A percentile compares a stretch with the other conserved stretches of the same genome.
Conservation (phyloP, 1,140 invertebrate species). For the Ips typographus region DNA sequence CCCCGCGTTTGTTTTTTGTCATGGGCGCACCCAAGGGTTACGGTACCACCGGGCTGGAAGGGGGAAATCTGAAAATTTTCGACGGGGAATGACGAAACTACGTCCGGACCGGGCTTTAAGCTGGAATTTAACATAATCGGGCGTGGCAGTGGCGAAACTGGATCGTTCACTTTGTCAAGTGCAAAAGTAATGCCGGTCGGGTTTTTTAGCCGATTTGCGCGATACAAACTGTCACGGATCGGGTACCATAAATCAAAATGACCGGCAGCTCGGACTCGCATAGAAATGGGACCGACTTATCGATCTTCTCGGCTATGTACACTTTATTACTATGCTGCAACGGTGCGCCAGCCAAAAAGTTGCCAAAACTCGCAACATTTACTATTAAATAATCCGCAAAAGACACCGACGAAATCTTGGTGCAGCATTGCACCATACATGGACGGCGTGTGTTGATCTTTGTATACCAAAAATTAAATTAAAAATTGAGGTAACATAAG, state of each 20-base stretch:
- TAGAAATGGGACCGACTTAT: not conserved
- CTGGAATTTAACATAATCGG: slow-evolving; percentile 1
- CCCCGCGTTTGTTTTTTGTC: not conserved
- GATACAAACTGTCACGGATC: slow-evolving; percentile 22
- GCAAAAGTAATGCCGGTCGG: slow-evolving; percentile 22
- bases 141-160: slow-evolving; percentile 16
- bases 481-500: too few relatives aligned
- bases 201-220: slow-evolving; percentile 16
- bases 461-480: too few relatives aligned
- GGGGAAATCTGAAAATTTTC: too few relatives aligned
- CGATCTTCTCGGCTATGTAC: not conserved
- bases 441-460: too few relatives aligned
- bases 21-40: not conserved
- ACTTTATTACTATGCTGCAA: slow-evolving; percentile 6
- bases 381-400: slow-evolving; percentile 19
- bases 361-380: slow-evolving; percentile 24
- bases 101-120: not conserved
- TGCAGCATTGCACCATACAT: slow-evolving; percentile 5
- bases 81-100: not conserved
- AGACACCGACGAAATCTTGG: slow-evolving; percentile 9
- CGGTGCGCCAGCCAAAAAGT: slow-evolving; percentile 9
- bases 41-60: too few relatives aligned
- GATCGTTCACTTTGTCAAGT: slow-evolving; percentile 23
- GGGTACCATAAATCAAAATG: slow-evolving; percentile 14
- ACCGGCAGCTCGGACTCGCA: not conserved